Conservation (phyloP, 2,888 invertebrate species). For the Tuberolachnus salignus region DNA sequence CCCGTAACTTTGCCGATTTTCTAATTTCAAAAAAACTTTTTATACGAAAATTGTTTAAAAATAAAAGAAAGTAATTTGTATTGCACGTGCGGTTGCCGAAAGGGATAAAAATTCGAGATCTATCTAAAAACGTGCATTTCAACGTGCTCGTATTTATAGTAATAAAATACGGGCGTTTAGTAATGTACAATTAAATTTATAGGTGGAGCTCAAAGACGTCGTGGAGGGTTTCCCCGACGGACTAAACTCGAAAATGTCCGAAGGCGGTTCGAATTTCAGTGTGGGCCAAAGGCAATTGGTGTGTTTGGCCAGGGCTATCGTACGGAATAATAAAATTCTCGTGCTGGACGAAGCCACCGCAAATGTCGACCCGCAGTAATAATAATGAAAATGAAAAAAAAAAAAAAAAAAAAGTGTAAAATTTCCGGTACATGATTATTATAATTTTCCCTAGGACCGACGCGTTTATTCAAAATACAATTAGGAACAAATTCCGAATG, state of each 20-base stretch:
- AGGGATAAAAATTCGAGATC: no score
- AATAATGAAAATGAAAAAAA: no score
- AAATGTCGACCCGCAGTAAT: conserved; percentile 84
- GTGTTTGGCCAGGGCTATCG: conserved; percentile 86
- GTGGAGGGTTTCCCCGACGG: conserved; percentile 68
- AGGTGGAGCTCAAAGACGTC: conserved; percentile 79
- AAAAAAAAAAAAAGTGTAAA: no score
- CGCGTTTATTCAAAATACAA: conserved; percentile 81
- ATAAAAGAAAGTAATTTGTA: no score
- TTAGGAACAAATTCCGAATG: conserved; percentile 76
- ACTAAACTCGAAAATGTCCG: conserved; percentile 74
- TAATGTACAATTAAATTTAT: no score
- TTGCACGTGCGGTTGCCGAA: no score
- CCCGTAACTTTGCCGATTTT: no score
- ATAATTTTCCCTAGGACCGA: conserved; percentile 70
- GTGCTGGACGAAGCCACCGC: conserved; percentile 95
- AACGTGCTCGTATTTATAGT: no score
- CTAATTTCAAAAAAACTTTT: no score
- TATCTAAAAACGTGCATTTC: no score
- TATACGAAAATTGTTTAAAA: no score
- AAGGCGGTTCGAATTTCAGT: conserved; percentile 82
- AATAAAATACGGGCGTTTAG: no score
- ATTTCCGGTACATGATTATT: neutral
- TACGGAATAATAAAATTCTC: conserved; percentile 81
- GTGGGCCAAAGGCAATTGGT: conserved; percentile 89